A percentile compares a stretch with the other conserved stretches of the same genome.
Conservation (phyloP, 2,888 invertebrate species). For the Scaptomyza cyrtandrae region DNA sequence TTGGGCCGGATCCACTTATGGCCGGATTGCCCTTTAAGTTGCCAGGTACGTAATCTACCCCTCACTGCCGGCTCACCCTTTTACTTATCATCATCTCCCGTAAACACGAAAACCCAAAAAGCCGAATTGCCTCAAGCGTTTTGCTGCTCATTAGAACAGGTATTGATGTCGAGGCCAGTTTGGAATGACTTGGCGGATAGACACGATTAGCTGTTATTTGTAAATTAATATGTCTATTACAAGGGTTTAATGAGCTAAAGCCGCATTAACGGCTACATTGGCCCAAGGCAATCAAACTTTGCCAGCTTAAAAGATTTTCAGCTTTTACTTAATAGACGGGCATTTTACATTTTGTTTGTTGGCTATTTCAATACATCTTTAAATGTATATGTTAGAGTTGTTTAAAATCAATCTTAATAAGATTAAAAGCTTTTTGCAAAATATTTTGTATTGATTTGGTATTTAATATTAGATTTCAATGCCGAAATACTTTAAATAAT, state of each 20-base stretch:
- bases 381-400: no score
- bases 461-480: no score
- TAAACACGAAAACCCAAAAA: background rate
- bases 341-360: background rate
- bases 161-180: constrained; percentile 48
- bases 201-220: constrained; percentile 48
- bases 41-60: constrained; percentile 87
- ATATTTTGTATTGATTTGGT: no score
- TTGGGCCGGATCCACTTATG: constrained; percentile 92
- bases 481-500: background rate
- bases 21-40: constrained; percentile 93
- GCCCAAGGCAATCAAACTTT: constrained; percentile 10
- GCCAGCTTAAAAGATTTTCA: background rate
- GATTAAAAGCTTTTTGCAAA: no score
- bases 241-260: constrained; percentile 33
- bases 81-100: background rate
- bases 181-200: constrained; percentile 7
- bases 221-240: constrained; percentile 60
- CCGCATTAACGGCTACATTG: background rate
- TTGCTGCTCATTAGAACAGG: constrained; percentile 45
- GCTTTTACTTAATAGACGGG: background rate
- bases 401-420: background rate
- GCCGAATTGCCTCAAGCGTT: constrained; percentile 51
- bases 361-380: no score
- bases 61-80: background rate